Evolutionary conservation across 2,888 invertebrate genomes (phyloP), one percentile per base, ranked within the genome.

Genomic region (Buathra laborator): DNA sequence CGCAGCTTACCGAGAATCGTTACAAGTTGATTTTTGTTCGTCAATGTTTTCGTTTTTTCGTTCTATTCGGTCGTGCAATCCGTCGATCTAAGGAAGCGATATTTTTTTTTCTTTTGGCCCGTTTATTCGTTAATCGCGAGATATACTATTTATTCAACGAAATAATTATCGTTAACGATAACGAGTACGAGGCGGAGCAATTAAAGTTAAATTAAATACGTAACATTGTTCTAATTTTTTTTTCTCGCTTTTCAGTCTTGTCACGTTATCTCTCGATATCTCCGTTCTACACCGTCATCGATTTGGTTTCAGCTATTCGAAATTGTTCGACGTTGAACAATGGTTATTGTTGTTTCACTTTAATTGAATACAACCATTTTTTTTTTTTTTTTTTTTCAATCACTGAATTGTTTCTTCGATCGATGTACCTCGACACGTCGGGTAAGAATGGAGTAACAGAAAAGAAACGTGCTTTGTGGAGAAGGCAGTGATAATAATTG

Each of bases 211-310:
- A 78, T 62, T 43, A 53, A 37, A 37, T 44, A 79, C 59, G 56
- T 75, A 66, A 77, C 32, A 66, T 44, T 62, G 53, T 74, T 67
- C 43, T 74, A 44, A 62, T 75, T 76, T 68, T 53, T 24, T 51
- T 53, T 78, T 72, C 29, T 64, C 77, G 46, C 48, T 78, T 86
- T 87, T 90, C 89, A 90, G 89, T 90, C 89, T 89, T 89, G 87
- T 89, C 87, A 87, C 87, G 85, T 74, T 83, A 70, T 81, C 84
- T 84, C 78, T 84, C 82, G 81, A 81, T 70, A 79, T 64, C 68
- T 79, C 71, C 67, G 78, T 66, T 85, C 59, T 64, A 51, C 75
- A 37, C 59, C 66, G 64, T 79, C 75, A 85, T 82, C 85, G 75
- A 76, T 85, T 85, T 82, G 66, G 81, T 81, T 53, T 53, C 64